Conservation (phyloP, 2,797 vertebrate species). For the Fistularia tabacaria region DNA sequence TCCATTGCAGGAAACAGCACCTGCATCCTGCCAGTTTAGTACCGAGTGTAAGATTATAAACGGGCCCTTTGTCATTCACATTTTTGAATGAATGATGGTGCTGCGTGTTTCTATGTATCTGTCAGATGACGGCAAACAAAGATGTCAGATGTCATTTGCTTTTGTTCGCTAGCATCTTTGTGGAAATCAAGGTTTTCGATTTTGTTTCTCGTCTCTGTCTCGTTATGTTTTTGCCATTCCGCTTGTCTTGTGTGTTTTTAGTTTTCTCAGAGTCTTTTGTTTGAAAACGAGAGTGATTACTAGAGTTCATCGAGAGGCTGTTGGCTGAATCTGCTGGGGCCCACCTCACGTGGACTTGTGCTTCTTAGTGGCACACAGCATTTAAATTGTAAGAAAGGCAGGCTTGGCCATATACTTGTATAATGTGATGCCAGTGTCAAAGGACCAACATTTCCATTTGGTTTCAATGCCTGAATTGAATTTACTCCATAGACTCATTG, state of each 20-base stretch:
- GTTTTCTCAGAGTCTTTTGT: conserved; percentile 6
- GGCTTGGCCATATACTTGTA: conserved; percentile 29
- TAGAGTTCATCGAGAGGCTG: conserved; percentile 21
- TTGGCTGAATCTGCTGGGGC: conserved; percentile 24
- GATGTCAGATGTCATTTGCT: no score
- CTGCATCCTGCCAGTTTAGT: no score
- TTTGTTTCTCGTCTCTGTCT: not conserved
- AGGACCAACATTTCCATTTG: conserved; percentile 29
- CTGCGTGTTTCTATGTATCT: not conserved
- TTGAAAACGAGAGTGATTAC: conserved; percentile 18
- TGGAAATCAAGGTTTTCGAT: not conserved
- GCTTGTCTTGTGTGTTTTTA: not conserved
- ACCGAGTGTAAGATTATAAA: no score
- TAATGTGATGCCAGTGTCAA: conserved; percentile 23
- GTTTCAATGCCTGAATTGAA: conserved; percentile 31
- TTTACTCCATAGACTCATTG: conserved; percentile 14
- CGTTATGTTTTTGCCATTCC: not conserved
- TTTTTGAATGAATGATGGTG: no score
- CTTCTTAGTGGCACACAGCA: conserved; percentile 23
- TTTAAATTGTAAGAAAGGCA: conserved; percentile 5
- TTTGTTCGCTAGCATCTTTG: no score
- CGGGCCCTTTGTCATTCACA: no score
- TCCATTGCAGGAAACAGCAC: no score
- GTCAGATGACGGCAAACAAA: no score
- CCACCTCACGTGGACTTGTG: conserved; percentile 15